Percentiles rank a stretch among this genome's conserved stretches.
Evolutionary conservation across 2,113 vertebrate species (phyloP).

Genomic region (Morone saxatilis): DNA sequence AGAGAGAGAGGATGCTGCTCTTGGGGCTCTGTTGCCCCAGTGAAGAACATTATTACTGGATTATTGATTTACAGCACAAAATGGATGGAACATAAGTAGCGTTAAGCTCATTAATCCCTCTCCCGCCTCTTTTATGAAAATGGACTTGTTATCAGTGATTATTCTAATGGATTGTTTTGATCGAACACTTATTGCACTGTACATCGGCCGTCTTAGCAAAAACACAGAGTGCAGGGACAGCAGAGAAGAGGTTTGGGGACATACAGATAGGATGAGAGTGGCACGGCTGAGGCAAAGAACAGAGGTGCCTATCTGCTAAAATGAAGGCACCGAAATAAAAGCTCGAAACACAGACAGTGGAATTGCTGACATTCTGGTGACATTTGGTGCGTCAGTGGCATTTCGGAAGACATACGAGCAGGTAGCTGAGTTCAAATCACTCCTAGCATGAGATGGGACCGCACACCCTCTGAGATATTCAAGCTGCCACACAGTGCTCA

Average conservation of each 20-base stretch:
- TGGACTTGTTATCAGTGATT: constrained; percentile 79
- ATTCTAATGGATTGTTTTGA: constrained; percentile 83
- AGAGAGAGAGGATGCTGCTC: constrained; percentile 63
- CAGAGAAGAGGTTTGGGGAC: constrained; percentile 40
- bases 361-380: constrained; percentile 81
- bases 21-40: constrained; percentile 69
- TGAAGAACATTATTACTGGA: constrained; percentile 80
- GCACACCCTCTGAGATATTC: constrained; percentile 17
- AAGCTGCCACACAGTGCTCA: constrained; percentile 11
- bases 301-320: constrained; percentile 46
- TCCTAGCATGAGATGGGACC: constrained; percentile 21
- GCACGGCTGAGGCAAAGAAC: constrained; percentile 8
- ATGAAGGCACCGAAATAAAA: constrained; percentile 64
- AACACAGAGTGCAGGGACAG: constrained; percentile 15
- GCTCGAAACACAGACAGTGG: constrained; percentile 56
- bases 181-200: constrained; percentile 56
- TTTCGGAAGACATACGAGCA: constrained; percentile 73
- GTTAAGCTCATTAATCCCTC: constrained; percentile 83
- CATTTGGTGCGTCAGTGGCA: constrained; percentile 79
- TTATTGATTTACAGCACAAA: constrained; percentile 84
- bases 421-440: constrained; percentile 44
- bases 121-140: constrained; percentile 79
- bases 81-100: constrained; percentile 82
- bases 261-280: constrained; percentile 17
- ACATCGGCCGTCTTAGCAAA: constrained; percentile 9